Evolutionary conservation across 30 jellyfish, hydroid and myxozoan species (phyloP), one percentile per base, ranked within the genome.

Genomic region (Aurelia aurita): DNA sequence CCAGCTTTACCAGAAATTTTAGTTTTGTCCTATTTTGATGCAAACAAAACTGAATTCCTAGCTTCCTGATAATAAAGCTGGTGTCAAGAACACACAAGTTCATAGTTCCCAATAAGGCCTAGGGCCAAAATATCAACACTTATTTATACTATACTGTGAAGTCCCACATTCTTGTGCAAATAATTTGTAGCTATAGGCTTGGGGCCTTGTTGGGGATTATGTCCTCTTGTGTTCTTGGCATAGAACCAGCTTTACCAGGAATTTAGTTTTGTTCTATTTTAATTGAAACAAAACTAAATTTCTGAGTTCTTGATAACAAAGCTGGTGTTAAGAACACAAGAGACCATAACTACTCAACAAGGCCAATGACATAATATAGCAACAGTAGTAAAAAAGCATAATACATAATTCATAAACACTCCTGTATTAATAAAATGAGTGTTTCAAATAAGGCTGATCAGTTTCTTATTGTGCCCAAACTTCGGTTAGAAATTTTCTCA

Each of bases 381-480:
- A 35, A 35, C 10, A 35, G 6, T 35, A 35, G 10, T 35, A 2
- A 35, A 55, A 55, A 3, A 3, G 66, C 27, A 55, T 22, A 55
- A 2, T 13, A 55, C 27, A 55, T 2, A 55, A 13, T 13, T 23
- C 66, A 35, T 35, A 35, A 1, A 31, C 39, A 31, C 59, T 47
- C 59, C 3, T 34, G 8, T 16, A 29, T 2, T 25, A 68, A 25
- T 12, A 28, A 68, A 25, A 68, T 15, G 11, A 15, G 58, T 11
- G 21, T 25, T 68, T 16, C 49, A 32, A 16, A 68, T 25, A 25
- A 68, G 23, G 49, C 29, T 25, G 80, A 68, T 35, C 59, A 63
- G 75, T 63, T 63, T 63, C 75, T 63, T 14, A 63, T 63, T 63
- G 75, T 63, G 75, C 75, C 54, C 75, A 63, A 22, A 63, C 44